Evolutionary conservation across 1,140 invertebrate species (phyloP).

Genomic region (Anastatus disparis): DNA sequence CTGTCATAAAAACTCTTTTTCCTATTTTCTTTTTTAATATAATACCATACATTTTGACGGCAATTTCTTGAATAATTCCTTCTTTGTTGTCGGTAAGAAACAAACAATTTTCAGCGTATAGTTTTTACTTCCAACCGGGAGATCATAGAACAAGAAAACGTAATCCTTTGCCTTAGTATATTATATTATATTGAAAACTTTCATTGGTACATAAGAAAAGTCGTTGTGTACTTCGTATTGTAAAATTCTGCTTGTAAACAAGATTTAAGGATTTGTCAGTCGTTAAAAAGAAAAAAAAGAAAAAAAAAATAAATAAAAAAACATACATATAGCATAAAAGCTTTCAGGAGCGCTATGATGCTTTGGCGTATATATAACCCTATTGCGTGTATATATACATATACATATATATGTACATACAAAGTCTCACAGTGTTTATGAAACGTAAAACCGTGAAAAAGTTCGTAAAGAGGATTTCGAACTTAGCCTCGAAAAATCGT

Average conservation of each 20-base stretch:
- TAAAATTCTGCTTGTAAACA: conserved; percentile 60
- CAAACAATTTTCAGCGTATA: conserved; percentile 39
- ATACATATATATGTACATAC: no score
- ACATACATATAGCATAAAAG: no score
- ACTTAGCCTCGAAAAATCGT: conserved; percentile 48
- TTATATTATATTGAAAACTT: conserved; percentile 54
- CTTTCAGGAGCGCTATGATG: no score
- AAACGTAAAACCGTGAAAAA: conserved; percentile 67
- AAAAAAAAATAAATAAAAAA: no score
- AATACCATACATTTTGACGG: no score
- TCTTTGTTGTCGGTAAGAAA: conserved; percentile 41
- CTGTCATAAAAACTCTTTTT: no score
- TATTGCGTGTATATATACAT: no score
- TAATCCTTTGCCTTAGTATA: conserved; percentile 61
- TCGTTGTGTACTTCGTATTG: conserved; percentile 53
- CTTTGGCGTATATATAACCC: no score
- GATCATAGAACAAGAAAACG: no score
- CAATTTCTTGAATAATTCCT: conserved; percentile 44
- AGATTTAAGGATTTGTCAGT: conserved; percentile 61
- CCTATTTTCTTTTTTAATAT: no score
- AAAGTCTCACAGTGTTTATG: conserved; percentile 60
- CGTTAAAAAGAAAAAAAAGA: conserved; percentile 54
- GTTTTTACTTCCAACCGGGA: neutral
- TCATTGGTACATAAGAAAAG: no score
- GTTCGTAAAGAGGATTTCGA: conserved; percentile 64